Evolutionary conservation across 1,140 invertebrate genomes (phyloP).

Genomic region (Halictus rubicundus): DNA sequence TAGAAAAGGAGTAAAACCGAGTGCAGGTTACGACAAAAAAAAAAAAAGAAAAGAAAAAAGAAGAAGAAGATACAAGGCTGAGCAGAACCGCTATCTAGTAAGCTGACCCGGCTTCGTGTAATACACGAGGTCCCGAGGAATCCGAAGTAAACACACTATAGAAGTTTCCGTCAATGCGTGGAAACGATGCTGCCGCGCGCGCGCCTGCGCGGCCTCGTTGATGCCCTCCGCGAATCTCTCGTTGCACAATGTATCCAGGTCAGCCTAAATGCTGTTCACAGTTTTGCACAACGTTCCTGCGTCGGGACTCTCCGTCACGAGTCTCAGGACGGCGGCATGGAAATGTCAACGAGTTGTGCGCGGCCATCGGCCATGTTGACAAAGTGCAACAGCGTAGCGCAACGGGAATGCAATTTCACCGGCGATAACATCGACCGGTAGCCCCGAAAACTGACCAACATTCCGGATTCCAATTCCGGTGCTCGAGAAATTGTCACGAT

Average conservation of each 20-base stretch:
- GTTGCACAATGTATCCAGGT: conserved; percentile 29
- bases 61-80: too few relatives aligned
- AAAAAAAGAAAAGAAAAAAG: too few relatives aligned
- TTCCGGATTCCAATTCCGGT: too few relatives aligned
- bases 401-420: conserved; percentile 49
- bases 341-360: conserved; percentile 62
- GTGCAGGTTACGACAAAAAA: too few relatives aligned
- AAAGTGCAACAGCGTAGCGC: background rate
- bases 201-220: background rate
- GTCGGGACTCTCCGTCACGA: conserved; percentile 58
- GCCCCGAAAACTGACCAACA: too few relatives aligned
- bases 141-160: background rate
- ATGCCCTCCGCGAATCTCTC: conserved; percentile 13
- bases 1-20: too few relatives aligned
- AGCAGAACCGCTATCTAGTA: background rate
- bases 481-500: too few relatives aligned
- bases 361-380: conserved; percentile 10
- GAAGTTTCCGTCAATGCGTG: background rate
- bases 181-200: background rate
- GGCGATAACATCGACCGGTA: too few relatives aligned
- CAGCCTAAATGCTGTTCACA: conserved; percentile 55
- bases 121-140: background rate
- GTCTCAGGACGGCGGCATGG: conserved; percentile 32
- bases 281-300: conserved; percentile 56
- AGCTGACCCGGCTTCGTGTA: background rate